Percentiles rank a stretch among this genome's conserved stretches.
Conservation (phyloP, 1,140 invertebrate genomes). For the Macrobrachium rosenbergii region DNA sequence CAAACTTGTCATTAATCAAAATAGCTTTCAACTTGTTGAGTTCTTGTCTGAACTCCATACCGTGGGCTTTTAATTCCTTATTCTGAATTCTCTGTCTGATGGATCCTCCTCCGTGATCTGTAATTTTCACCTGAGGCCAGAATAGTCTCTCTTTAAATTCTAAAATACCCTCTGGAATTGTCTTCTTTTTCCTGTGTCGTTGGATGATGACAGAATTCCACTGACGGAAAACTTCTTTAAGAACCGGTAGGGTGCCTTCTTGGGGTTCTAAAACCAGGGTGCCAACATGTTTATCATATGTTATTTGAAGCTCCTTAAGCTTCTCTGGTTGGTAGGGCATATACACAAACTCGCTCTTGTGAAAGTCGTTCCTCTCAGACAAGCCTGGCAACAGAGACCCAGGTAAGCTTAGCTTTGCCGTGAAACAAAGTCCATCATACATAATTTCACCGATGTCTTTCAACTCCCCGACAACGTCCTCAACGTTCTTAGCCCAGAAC, state of each 20-base stretch:
- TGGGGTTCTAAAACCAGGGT: conserved; percentile 25
- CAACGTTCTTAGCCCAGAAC: conserved; percentile 46
- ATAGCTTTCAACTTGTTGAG: conserved; percentile 46
- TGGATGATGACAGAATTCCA: conserved; percentile 61
- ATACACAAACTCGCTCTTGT: conserved; percentile 30
- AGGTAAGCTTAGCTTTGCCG: conserved; percentile 11
- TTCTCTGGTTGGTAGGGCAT: neutral
- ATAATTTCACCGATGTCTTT: conserved; percentile 3
- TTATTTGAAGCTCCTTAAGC: neutral
- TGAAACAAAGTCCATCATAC: conserved; percentile 13
- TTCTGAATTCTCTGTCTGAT: conserved; percentile 17
- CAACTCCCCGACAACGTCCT: conserved; percentile 4
- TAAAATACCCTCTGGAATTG: conserved; percentile 22
- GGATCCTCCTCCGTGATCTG: neutral
- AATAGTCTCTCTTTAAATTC: conserved; percentile 41
- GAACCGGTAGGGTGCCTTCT: neutral
- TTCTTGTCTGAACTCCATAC: conserved; percentile 41
- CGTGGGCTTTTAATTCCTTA: conserved; percentile 21
- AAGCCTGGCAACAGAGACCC: conserved; percentile 37
- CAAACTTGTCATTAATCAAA: conserved; percentile 25
- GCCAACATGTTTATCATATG: neutral
- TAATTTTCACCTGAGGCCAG: neutral
- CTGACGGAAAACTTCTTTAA: conserved; percentile 55
- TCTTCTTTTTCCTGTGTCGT: conserved; percentile 35
- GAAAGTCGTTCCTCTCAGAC: neutral